Percentiles rank a stretch among this genome's conserved stretches.
Evolutionary conservation across 2,888 invertebrate species (phyloP).

Genomic region (Dyspetes luteomarginatus): DNA sequence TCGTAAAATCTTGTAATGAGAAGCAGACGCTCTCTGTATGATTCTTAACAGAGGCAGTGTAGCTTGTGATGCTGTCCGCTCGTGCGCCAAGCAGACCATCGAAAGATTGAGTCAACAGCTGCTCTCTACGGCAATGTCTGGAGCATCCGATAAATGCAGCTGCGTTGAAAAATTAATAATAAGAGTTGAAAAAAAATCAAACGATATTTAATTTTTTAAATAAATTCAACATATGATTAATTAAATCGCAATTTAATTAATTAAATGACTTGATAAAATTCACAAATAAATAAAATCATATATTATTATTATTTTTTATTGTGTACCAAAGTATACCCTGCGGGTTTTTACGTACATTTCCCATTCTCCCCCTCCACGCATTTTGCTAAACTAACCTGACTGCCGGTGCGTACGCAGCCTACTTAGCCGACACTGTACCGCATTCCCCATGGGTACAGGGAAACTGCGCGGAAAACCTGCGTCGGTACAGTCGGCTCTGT

Average conservation of each 20-base stretch:
- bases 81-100: constrained; percentile 23
- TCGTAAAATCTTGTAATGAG: constrained; percentile 76
- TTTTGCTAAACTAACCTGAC: too few relatives aligned
- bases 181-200: background rate
- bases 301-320: background rate
- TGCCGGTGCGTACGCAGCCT: too few relatives aligned
- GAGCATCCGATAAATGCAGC: constrained; percentile 2
- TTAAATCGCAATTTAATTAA: background rate
- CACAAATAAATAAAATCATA: background rate
- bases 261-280: background rate
- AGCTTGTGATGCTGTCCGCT: background rate
- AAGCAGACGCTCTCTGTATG: constrained; percentile 73
- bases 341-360: too few relatives aligned
- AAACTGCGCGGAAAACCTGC: too few relatives aligned
- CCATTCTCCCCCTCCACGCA: too few relatives aligned
- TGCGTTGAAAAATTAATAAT: background rate
- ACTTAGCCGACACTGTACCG: too few relatives aligned
- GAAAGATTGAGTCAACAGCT: constrained; percentile 40
- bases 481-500: too few relatives aligned
- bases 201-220: too few relatives aligned
- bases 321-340: too few relatives aligned
- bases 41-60: constrained; percentile 4
- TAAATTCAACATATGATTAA: too few relatives aligned
- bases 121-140: background rate
- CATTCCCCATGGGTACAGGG: too few relatives aligned